Evolutionary conservation across 2,113 vertebrate genomes (phyloP).

Genomic region (Dicerorhinus sumatrensis): DNA sequence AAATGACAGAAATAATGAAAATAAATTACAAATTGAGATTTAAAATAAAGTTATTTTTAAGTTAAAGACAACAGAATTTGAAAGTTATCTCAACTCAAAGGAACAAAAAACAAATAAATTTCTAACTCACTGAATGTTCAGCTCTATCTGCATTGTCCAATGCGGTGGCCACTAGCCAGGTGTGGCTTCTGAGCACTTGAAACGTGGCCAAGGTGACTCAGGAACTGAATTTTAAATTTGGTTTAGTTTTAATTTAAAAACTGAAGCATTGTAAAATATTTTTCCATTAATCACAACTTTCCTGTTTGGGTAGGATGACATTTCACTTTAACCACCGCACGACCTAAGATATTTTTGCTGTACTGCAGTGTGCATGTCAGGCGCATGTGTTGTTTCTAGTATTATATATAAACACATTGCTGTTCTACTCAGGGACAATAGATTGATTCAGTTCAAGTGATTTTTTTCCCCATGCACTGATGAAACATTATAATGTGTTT

Average conservation of each 20-base stretch:
- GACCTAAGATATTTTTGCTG: background rate
- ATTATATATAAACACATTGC: background rate
- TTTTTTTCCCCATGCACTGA: background rate
- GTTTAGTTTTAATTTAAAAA: slow-evolving; percentile 39
- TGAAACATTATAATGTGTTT: background rate
- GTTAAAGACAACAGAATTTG: background rate
- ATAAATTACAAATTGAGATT: background rate
- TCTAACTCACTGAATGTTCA: background rate
- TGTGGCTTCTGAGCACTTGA: background rate
- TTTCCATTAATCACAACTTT: background rate
- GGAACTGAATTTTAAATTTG: background rate
- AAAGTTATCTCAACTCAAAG: slow-evolving; percentile 24
- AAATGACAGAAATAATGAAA: background rate
- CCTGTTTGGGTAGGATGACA: background rate
- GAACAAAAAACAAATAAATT: background rate
- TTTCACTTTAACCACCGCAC: background rate
- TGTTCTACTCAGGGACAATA: background rate
- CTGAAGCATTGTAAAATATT: background rate
- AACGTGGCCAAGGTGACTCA: background rate
- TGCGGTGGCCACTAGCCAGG: background rate
- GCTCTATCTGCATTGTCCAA: background rate
- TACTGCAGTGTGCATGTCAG: fast-evolving
- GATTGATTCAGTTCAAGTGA: background rate
- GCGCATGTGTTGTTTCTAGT: background rate
- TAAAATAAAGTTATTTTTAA: slow-evolving; percentile 23